Conservation (phyloP, 2,113 vertebrate genomes). For the Tupaia chinensis region DNA sequence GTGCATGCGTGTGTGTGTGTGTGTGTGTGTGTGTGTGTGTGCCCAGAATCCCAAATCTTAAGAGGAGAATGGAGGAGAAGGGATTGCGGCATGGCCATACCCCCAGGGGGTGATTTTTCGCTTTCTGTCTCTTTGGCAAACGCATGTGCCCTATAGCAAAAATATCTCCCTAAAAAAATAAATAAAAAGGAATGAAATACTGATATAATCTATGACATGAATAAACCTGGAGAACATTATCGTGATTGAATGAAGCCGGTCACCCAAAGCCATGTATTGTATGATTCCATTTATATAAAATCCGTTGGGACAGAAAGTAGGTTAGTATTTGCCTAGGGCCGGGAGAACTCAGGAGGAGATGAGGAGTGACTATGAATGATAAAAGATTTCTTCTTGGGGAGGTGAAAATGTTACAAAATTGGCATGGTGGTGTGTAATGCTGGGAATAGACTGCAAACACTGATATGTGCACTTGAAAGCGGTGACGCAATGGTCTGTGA, state of each 20-base stretch:
- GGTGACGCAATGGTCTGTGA: not conserved
- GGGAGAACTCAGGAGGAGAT: not conserved
- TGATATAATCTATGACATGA: not conserved
- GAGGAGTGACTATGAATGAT: accelerated
- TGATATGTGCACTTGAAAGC: not conserved
- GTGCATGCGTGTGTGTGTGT: too few species aligned
- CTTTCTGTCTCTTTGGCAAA: too few species aligned
- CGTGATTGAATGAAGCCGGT: not conserved
- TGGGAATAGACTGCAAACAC: too few species aligned
- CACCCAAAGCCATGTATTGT: not conserved
- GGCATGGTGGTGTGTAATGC: not conserved
- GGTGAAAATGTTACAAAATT: not conserved
- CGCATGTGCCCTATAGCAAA: too few species aligned
- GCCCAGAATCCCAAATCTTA: too few species aligned
- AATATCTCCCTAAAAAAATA: too few species aligned
- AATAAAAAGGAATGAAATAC: too few species aligned
- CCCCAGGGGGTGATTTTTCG: too few species aligned
- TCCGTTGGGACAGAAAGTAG: not conserved
- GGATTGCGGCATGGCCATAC: too few species aligned
- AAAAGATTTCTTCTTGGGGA: not conserved
- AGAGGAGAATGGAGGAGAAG: too few species aligned
- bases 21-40: too few species aligned
- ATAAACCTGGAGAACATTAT: not conserved
- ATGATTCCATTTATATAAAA: not conserved
- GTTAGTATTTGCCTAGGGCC: not conserved